phyloP scores from a whole-genome alignment of 1,140 invertebrate species.

The Manduca sexta region DNA sequence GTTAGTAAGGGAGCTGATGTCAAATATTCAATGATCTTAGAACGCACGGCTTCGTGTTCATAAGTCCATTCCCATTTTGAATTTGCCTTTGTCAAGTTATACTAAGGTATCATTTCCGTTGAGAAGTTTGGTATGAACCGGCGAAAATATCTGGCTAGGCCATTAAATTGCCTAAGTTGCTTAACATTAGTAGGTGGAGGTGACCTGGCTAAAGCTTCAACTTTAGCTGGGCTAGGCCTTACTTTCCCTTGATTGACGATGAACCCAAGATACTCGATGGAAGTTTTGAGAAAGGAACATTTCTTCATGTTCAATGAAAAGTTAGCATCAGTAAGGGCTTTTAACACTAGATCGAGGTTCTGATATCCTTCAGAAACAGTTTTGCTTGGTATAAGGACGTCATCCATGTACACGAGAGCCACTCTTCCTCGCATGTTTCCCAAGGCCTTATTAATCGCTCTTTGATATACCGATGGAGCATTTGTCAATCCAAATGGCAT shows the following conservation, averaged over 20 bases:
- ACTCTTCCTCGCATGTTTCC: background rate
- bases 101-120: constrained; percentile 33
- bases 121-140: constrained; percentile 60
- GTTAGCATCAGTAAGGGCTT: constrained; percentile 20
- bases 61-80: constrained; percentile 21
- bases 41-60: constrained; percentile 16
- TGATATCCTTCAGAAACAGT: constrained; percentile 13
- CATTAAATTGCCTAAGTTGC: constrained; percentile 54
- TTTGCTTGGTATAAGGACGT: constrained; percentile 4
- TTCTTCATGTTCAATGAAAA: constrained; percentile 33
- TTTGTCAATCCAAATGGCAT: constrained; percentile 28
- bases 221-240: constrained; percentile 25
- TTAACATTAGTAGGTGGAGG: constrained; percentile 28
- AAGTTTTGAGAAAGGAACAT: constrained; percentile 25
- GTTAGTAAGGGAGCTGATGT: constrained; percentile 32
- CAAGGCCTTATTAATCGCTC: constrained; percentile 27
- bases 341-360: constrained; percentile 22
- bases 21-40: constrained; percentile 12
- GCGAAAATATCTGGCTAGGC: constrained; percentile 57
- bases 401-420: constrained; percentile 12
- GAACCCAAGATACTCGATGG: constrained; percentile 32
- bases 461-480: constrained; percentile 15
- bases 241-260: constrained; percentile 26
- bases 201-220: constrained; percentile 26
- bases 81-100: constrained; percentile 13